Base-by-base conservation (phyloP, 2,113 vertebrate species). In the Saccopteryx leptura region DNA sequence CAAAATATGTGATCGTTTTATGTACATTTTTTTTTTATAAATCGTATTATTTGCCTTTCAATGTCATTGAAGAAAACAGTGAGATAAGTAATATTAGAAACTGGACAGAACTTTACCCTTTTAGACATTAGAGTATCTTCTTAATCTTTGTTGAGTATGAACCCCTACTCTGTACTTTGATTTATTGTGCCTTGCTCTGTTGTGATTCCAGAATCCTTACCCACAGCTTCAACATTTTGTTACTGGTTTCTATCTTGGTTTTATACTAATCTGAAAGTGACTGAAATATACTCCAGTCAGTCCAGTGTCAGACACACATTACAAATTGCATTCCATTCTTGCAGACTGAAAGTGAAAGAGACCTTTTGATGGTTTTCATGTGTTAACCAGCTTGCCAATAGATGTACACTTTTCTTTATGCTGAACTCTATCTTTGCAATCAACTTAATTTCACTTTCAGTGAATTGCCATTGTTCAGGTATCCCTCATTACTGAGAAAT, bases 401-500 rank as follows among this genome's bases (percentile, higher is more conserved):
- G 46, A 63, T 28, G 28, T 28, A 76, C 74, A 26, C 39, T 85
- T 75, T 88, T 80, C 69, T 52, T 81, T 19, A n/a, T 54, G 10
- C 50, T 76, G 19, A 71, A 78, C 65, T 48, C 68, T 6, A 66
- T 50, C 7, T 86, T 89, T 74, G 18, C 15, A 91, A 52, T 91
- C 46, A 79, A 6, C 52, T 69, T 79, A 80, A 90, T 54, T 92
- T 94, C 31, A 74, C 90, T 94, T 94, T 10, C 26, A 74, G 13
- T 9, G 54, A 69, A 94, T 84, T 76, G 75, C 9, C 18, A 76
- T 83, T 90, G 63, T 90, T 92, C 46, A 76, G 69, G 14, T 90
- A 96, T 75, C 60, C 33, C 18, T 87, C 65, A 84, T 94, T 90
- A 90, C 28, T 7, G 17, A 88, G 28, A 95, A 92, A 94, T 65